A percentile compares a stretch with the other conserved stretches of the same genome.
Conservation (phyloP, 2,888 invertebrate species). For the Meteorus colon region DNA sequence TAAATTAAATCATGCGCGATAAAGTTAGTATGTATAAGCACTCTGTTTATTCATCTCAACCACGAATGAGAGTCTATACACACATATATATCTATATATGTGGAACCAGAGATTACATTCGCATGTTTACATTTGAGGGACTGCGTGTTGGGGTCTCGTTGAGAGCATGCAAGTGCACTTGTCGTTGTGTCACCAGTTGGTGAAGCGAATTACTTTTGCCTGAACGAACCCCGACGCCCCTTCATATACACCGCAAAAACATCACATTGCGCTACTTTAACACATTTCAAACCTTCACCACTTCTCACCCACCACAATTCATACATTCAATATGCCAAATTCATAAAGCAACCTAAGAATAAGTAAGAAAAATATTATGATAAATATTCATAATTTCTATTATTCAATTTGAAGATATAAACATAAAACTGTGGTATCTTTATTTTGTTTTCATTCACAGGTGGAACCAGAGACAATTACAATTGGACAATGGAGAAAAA, state of each 20-base stretch:
- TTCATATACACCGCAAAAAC: neutral
- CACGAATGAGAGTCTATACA: neutral
- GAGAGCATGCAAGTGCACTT: conserved; percentile 36
- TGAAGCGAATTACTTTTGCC: conserved; percentile 28
- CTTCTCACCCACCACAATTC: neutral
- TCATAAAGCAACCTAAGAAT: neutral
- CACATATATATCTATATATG: conserved; percentile 22
- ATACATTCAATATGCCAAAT: neutral
- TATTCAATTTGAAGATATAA: no score
- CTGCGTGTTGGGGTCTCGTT: conserved; percentile 24
- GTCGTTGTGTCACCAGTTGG: conserved; percentile 39
- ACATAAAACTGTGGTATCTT: no score
- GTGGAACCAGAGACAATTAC: neutral
- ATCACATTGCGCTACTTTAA: conserved; percentile 1
- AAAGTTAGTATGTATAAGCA: neutral
- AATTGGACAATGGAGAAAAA: conserved; percentile 5
- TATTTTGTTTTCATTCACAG: neutral
- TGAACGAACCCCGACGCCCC: conserved; percentile 3
- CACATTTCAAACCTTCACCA: neutral
- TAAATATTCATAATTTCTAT: neutral
- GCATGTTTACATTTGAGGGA: conserved; percentile 41
- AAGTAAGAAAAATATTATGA: neutral
- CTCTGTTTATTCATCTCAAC: conserved; percentile 9
- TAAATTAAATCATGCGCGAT: conserved; percentile 32
- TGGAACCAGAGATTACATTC: conserved; percentile 43